A percentile compares a stretch with the other conserved stretches of the same genome.
phyloP scores from a whole-genome alignment of 1,140 invertebrate genomes.

The Samia ricini region DNA sequence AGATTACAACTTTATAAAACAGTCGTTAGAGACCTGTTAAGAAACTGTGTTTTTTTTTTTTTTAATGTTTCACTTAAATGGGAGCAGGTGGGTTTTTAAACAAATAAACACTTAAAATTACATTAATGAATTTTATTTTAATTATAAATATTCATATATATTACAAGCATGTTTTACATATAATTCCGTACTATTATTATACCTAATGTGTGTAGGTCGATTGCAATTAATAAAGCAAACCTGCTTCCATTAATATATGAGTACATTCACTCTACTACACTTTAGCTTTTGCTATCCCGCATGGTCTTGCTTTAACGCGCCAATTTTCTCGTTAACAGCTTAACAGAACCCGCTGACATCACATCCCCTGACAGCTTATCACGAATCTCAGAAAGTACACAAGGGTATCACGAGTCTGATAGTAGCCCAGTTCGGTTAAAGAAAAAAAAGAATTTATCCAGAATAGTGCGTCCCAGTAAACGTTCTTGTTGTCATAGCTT shows the following conservation, averaged over 20 bases:
- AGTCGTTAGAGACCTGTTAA: neutral
- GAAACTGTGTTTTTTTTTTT: neutral
- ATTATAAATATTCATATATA: slow-evolving; percentile 8
- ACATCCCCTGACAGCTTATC: neutral
- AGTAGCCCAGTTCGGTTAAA: slow-evolving; percentile 33
- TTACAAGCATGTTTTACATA: slow-evolving; percentile 1
- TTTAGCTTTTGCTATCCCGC: slow-evolving; percentile 11
- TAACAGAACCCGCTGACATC: neutral
- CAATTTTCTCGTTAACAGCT: slow-evolving; percentile 19
- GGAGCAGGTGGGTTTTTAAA: slow-evolving; percentile 52
- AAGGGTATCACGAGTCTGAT: slow-evolving; percentile 57
- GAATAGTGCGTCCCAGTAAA: neutral
- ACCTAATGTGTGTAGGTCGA: slow-evolving; percentile 11
- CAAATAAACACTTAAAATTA: slow-evolving; percentile 47
- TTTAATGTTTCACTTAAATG: slow-evolving; percentile 36
- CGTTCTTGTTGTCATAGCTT: neutral
- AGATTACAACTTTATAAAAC: neutral
- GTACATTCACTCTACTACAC: slow-evolving; percentile 7
- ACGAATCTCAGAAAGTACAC: slow-evolving; percentile 42
- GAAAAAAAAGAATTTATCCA: slow-evolving; percentile 31
- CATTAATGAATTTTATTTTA: slow-evolving; percentile 13
- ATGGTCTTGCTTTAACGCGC: slow-evolving; percentile 15
- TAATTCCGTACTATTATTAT: neutral
- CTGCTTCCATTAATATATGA: slow-evolving; percentile 55
- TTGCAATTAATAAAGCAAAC: slow-evolving; percentile 30